Percentiles rank a stretch among this genome's conserved stretches.
phyloP scores from a whole-genome alignment of 2,113 vertebrate species.

The Macrotus californicus region DNA sequence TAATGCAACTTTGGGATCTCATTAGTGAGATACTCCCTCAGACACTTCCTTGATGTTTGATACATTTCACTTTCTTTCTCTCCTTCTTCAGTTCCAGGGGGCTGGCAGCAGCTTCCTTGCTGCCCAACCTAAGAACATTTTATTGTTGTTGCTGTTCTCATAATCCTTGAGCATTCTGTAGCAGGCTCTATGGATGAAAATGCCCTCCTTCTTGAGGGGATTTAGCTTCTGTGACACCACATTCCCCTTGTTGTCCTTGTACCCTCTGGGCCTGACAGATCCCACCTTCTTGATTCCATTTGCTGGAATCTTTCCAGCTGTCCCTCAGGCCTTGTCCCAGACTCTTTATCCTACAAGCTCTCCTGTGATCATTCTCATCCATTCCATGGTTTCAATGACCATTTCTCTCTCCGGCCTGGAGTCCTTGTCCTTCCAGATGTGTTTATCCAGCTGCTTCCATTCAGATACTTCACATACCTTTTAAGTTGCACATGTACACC shows the following conservation, averaged over 20 bases:
- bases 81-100: not conserved
- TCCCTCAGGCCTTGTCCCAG: not conserved
- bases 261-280: not conserved
- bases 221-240: not conserved
- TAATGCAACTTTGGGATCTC: not conserved
- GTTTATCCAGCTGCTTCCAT: not conserved
- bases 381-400: not conserved
- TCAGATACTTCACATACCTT: not conserved
- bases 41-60: not conserved
- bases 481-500: not conserved
- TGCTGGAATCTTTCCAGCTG: not conserved
- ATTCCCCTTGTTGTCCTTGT: not conserved
- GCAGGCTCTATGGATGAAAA: not conserved
- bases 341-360: not conserved
- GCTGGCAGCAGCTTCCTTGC: not conserved
- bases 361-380: not conserved
- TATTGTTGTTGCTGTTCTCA: not conserved
- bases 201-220: not conserved
- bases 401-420: not conserved
- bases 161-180: not conserved
- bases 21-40: slow-evolving; percentile 22
- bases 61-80: slow-evolving; percentile 1
- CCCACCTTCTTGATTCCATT: not conserved
- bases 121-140: not conserved
- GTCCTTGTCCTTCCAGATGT: not conserved